Percentiles rank a stretch among this genome's conserved stretches.
Evolutionary conservation across 2,113 vertebrate species (phyloP).

Genomic region (Gallinago paraguaiae): DNA sequence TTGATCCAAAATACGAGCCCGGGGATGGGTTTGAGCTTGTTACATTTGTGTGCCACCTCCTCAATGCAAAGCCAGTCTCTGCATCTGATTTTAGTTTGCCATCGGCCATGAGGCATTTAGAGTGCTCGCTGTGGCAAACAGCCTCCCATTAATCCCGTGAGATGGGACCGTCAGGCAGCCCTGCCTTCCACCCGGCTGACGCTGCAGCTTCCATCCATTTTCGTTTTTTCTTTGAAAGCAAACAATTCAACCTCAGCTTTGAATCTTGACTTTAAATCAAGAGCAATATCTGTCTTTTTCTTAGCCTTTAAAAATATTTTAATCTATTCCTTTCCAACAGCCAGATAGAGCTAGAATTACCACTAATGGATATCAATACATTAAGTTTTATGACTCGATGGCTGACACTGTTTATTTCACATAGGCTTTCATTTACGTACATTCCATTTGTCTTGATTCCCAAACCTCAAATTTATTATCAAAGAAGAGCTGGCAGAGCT

Average conservation of each 20-base stretch:
- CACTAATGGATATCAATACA: background rate
- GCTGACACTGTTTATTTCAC: background rate
- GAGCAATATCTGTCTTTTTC: background rate
- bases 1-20: background rate
- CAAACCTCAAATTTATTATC: background rate
- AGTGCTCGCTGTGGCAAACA: background rate
- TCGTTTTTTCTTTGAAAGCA: background rate
- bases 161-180: fast-evolving
- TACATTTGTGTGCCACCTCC: background rate
- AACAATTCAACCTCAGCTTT: background rate
- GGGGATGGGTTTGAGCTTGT: background rate
- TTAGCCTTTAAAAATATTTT: background rate
- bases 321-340: background rate
- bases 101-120: fast-evolving
- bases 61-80: background rate
- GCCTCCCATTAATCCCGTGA: background rate
- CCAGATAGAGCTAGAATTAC: background rate
- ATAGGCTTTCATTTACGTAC: background rate
- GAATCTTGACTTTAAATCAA: background rate
- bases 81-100: background rate
- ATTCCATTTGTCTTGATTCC: background rate
- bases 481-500: background rate
- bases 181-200: background rate
- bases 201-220: background rate
- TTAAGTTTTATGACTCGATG: background rate